Base-by-base conservation (phyloP, 2,888 invertebrate genomes). In the Leptinotarsa peninsularis region DNA sequence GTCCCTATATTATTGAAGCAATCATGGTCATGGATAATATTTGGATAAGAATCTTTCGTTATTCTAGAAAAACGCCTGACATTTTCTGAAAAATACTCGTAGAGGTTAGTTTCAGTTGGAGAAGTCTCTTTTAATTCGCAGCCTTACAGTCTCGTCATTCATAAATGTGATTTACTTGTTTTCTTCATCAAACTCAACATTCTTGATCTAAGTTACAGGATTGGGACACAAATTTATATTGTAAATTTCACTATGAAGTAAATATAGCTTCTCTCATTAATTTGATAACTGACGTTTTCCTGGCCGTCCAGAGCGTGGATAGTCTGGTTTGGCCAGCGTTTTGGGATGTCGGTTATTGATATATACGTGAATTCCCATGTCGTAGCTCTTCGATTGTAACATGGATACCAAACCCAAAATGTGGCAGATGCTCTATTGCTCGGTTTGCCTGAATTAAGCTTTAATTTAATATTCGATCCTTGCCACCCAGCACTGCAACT, bases 351-450 rank as follows among this genome's bases (percentile, higher is more conserved):
- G 60, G 74, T 80, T 80, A 78, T 78, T 78, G 78, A 77, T 77
- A 77, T 76, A 66, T 78, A 73, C 75, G 73, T 67, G 73, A 80
- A 80, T 78, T 80, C 78, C 76, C 76, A 66, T 72, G 77, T 67
- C 77, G 71, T 71, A 66, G 71, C 75, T 76, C 67, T 67, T 73
- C 78, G 52, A 74, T 75, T 74, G 74, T 79, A 78, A 79, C 79
- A 79, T 74, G 79, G 79, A 75, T 76, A 72, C 71, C 69, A 74
- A 74, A 77, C 74, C 73, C 73, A 56, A 60, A 72, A 67, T 69
- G 73, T 75, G 74, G 75, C 75, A 75, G 73, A 67, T 72, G 73
- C 73, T 63, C 33, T 69, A 78, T 76, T 76, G 74, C 69, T 76
- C 73, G 76, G 77, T 73, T 76, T 73, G 67, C 77, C 75, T 58